Percentiles rank a stretch among this genome's conserved stretches.
These are phyloP conservation scores for Holotrichia oblita DNA, from an alignment of 1,140 invertebrate genomes.

Conservation along the genomic window DNA sequence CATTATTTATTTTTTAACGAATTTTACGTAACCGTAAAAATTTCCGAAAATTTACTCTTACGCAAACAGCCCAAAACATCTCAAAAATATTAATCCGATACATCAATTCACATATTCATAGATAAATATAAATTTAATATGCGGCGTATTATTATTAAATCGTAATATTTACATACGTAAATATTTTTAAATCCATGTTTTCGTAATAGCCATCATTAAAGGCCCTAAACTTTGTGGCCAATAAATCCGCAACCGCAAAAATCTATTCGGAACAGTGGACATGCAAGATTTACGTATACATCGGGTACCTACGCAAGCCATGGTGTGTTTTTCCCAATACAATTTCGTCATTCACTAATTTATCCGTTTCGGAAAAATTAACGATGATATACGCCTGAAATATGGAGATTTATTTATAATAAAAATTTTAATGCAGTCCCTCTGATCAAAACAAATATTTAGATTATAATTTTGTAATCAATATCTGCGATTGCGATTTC, in stretches of 20 bases:
- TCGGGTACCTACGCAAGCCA: too few relatives aligned
- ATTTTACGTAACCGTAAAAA: too few relatives aligned
- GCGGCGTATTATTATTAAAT: too few relatives aligned
- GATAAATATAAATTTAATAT: too few relatives aligned
- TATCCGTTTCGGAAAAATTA: constrained; percentile 8
- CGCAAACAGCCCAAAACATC: too few relatives aligned
- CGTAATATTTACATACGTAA: too few relatives aligned
- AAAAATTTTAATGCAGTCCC: constrained; percentile 13
- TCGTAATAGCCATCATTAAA: constrained; percentile 3
- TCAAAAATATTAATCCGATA: too few relatives aligned
- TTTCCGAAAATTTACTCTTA: too few relatives aligned
- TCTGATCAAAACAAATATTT: constrained; percentile 18
- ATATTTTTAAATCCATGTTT: constrained; percentile 5
- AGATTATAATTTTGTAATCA: not conserved
- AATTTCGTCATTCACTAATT: constrained; percentile 8
- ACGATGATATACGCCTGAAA: constrained; percentile 12
- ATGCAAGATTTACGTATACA: not conserved
- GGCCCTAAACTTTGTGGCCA: constrained; percentile 6
- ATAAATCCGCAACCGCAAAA: too few relatives aligned
- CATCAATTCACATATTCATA: too few relatives aligned
- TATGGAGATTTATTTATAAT: constrained; percentile 18
- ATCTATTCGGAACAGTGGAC: not conserved
- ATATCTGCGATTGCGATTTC: too few relatives aligned
- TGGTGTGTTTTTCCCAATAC: not conserved
- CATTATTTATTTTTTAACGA: too few relatives aligned